Conservation (phyloP, 2,888 invertebrate species). For the Scotopteryx bipunctaria region DNA sequence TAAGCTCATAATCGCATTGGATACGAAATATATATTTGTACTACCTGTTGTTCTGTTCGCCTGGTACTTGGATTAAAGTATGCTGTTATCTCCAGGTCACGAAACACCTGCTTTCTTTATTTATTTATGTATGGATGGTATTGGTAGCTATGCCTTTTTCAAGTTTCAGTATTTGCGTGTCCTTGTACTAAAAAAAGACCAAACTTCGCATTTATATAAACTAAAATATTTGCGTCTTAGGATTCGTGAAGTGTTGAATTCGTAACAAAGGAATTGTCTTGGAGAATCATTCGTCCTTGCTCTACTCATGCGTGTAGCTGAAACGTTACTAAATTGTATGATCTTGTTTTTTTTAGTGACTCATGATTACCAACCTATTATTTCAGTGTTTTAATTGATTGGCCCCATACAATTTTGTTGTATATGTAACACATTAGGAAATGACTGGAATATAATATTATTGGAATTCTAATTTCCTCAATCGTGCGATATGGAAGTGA, state of each 20-base stretch:
- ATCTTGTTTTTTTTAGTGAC: constrained; percentile 18
- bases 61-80: no score
- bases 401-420: constrained; percentile 2
- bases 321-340: constrained; percentile 11
- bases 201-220: neutral
- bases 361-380: constrained; percentile 11
- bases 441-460: neutral
- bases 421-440: constrained; percentile 7
- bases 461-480: neutral
- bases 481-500: neutral
- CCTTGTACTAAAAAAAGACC: no score
- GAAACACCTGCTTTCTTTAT: no score
- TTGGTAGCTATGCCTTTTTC: no score
- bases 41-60: no score
- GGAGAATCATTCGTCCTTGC: constrained; percentile 20
- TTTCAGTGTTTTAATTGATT: constrained; percentile 11
- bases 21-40: no score
- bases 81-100: no score
- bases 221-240: neutral
- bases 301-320: constrained; percentile 21
- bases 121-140: no score
- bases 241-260: constrained; percentile 16
- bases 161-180: no score
- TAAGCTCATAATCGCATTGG: no score
- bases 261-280: constrained; percentile 23